Percentiles rank a stretch among this genome's conserved stretches.
Conservation (phyloP, 2,113 vertebrate species). For the Atherinomorus stipes region DNA sequence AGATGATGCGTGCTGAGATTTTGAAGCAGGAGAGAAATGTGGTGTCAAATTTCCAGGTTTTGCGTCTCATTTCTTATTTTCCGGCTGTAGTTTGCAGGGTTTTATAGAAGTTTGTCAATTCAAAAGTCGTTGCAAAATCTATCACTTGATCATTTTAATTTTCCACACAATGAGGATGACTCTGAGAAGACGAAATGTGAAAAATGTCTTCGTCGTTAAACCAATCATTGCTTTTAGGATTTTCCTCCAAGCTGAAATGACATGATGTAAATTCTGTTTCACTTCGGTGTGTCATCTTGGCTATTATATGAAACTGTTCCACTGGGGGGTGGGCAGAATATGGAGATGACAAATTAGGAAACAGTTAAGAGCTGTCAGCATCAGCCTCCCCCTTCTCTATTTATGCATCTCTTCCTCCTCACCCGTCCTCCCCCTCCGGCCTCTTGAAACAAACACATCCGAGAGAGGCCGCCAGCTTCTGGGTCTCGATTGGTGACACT, state of each 20-base stretch:
- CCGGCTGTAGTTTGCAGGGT: not conserved
- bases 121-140: conserved; percentile 9
- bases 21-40: not conserved
- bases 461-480: conserved; percentile 38
- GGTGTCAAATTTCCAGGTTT: conserved; percentile 1
- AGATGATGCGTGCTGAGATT: conserved; percentile 11
- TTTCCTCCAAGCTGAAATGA: not conserved
- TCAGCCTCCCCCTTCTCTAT: conserved; percentile 48
- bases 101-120: conserved; percentile 4
- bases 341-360: conserved; percentile 61
- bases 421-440: conserved; percentile 20
- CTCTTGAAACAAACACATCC: conserved; percentile 53
- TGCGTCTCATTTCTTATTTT: conserved; percentile 6
- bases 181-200: conserved; percentile 2
- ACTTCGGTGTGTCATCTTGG: conserved; percentile 2
- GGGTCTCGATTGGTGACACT: conserved; percentile 25
- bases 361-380: conserved; percentile 53
- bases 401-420: conserved; percentile 62
- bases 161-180: conserved; percentile 16
- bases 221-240: conserved; percentile 6
- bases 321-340: conserved; percentile 45
- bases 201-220: not conserved
- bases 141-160: conserved; percentile 26
- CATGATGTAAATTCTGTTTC: conserved; percentile 7
- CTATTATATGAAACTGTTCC: conserved; percentile 30